Conservation (phyloP, 2,797 vertebrate genomes). For the Diceros bicornis region DNA sequence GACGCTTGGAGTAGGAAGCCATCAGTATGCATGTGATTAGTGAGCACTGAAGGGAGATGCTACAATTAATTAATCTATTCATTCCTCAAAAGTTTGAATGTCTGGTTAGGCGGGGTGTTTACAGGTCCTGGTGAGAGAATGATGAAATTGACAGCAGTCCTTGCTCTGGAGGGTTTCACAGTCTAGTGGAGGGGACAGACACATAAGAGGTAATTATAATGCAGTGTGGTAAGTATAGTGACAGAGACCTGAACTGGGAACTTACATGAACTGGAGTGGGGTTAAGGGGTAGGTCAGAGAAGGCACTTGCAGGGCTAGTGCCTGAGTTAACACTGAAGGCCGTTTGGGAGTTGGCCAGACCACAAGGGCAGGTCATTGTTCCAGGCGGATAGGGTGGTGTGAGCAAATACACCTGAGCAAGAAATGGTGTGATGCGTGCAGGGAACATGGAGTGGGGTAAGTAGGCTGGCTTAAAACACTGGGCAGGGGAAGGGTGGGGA, state of each 20-base stretch:
- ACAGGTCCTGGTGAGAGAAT: not conserved
- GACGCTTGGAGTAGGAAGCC: not conserved
- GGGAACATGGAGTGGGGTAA: not conserved
- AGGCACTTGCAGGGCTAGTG: not conserved
- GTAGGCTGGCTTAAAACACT: not conserved
- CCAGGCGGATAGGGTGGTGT: not conserved
- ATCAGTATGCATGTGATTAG: not conserved
- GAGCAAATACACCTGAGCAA: not conserved
- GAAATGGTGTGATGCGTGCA: not conserved
- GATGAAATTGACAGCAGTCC: not conserved
- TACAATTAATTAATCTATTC: not conserved
- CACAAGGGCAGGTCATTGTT: not conserved
- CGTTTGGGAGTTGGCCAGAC: not conserved
- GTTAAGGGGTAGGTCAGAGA: not conserved
- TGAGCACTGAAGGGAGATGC: not conserved
- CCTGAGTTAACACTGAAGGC: not conserved
- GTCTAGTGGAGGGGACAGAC: not conserved
- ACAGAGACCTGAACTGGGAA: not conserved
- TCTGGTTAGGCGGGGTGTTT: not conserved
- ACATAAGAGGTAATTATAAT: not conserved
- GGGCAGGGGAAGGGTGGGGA: accelerated
- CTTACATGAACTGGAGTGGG: not conserved
- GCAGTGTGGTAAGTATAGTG: not conserved
- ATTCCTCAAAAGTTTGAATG: not conserved
- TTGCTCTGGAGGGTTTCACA: not conserved